Evolutionary conservation across 2,797 vertebrate species (phyloP).

Genomic region (Lerista edwardsae): DNA sequence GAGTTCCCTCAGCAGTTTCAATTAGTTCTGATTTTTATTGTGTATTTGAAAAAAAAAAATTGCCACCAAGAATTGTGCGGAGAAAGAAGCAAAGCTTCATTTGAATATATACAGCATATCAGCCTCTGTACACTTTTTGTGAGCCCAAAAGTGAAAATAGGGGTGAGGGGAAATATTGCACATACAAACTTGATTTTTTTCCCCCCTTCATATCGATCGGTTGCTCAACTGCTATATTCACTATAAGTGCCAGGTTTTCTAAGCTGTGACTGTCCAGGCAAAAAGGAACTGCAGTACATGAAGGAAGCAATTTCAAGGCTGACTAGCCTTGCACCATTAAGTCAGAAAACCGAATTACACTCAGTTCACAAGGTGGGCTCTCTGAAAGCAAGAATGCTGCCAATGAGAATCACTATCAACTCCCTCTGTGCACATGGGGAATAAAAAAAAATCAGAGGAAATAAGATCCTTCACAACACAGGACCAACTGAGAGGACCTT

Average conservation of each 20-base stretch:
- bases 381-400: conserved; percentile 34
- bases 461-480: too few species aligned
- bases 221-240: conserved; percentile 54
- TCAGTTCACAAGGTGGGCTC: conserved; percentile 8
- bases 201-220: conserved; percentile 41
- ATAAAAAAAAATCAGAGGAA: background rate
- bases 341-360: conserved; percentile 56
- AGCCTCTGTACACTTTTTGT: conserved; percentile 1
- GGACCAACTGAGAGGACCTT: background rate
- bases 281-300: conserved; percentile 48
- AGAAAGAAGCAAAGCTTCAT: background rate
- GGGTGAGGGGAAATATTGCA: background rate
- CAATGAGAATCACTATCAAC: background rate
- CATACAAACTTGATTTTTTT: conserved; percentile 35
- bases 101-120: background rate
- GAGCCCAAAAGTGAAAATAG: background rate
- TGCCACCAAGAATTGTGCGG: accelerated
- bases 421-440: background rate
- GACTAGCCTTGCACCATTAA: conserved; percentile 49
- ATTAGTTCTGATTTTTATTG: background rate
- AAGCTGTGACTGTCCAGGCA: conserved; percentile 60
- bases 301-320: conserved; percentile 65
- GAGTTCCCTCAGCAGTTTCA: accelerated
- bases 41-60: background rate
- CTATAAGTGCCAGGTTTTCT: conserved; percentile 42